Percentiles rank a stretch among this genome's conserved stretches.
phyloP scores from a whole-genome alignment of 1,140 invertebrate genomes.

The Micrasema longulum region DNA sequence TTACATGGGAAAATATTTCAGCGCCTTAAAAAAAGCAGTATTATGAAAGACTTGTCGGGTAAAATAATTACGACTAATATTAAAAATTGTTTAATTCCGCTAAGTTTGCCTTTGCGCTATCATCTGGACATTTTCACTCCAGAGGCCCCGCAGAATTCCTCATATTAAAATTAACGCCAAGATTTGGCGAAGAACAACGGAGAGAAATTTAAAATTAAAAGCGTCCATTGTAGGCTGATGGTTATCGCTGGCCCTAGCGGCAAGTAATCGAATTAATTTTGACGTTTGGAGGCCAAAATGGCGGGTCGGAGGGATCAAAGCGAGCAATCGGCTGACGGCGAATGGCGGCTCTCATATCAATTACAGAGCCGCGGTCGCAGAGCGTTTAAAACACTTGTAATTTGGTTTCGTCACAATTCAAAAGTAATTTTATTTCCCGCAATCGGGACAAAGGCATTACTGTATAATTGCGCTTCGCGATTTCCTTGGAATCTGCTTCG shows the following conservation, averaged over 20 bases:
- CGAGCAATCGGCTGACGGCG: conserved; percentile 26
- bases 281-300: conserved; percentile 40
- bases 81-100: not conserved
- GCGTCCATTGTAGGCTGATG: conserved; percentile 41
- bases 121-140: conserved; percentile 3
- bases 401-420: conserved; percentile 50
- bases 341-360: conserved; percentile 38
- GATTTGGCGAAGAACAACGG: conserved; percentile 28
- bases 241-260: conserved; percentile 42
- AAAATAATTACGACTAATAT: conserved; percentile 5
- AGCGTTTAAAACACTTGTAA: conserved; percentile 52
- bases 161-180: conserved; percentile 35
- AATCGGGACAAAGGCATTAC: conserved; percentile 47
- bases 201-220: conserved; percentile 39
- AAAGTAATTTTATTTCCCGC: conserved; percentile 49
- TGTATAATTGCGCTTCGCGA: conserved; percentile 44
- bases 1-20: too few species aligned
- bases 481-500: conserved; percentile 35
- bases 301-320: conserved; percentile 39
- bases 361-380: conserved; percentile 42
- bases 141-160: conserved; percentile 21
- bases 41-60: too few species aligned
- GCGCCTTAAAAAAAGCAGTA: too few species aligned
- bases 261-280: conserved; percentile 50
- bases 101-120: conserved; percentile 5